A percentile compares a stretch with the other conserved stretches of the same genome.
These are phyloP conservation scores for Falco novaeseelandiae DNA, from an alignment of 2,797 vertebrate species.

Conservation along the genomic window DNA sequence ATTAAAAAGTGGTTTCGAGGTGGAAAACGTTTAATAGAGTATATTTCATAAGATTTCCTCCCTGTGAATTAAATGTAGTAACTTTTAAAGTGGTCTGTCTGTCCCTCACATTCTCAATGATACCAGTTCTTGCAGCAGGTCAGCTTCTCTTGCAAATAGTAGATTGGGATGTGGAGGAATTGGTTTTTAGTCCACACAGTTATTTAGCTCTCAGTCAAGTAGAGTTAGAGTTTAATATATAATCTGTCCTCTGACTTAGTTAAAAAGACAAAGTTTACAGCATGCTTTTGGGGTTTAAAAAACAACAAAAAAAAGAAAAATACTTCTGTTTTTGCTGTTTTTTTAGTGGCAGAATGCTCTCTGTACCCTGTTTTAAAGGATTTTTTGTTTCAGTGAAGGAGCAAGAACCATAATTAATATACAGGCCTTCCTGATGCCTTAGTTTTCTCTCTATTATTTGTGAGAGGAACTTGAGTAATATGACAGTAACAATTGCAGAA, in stretches of 20 bases:
- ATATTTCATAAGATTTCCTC: not conserved
- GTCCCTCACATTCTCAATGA: not conserved
- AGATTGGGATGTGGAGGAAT: not conserved
- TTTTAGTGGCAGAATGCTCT: not conserved
- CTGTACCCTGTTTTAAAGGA: not conserved
- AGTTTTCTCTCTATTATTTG: not conserved
- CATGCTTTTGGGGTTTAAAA: not conserved
- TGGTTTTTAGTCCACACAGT: not conserved
- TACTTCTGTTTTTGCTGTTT: not conserved
- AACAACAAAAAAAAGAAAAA: not conserved
- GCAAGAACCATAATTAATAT: not conserved
- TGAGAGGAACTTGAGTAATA: not conserved
- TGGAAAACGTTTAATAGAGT: not conserved
- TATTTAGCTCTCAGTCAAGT: not conserved
- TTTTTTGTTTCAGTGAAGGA: not conserved
- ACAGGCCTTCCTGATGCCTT: not conserved
- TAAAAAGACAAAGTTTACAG: not conserved
- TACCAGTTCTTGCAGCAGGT: not conserved
- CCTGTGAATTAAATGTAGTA: not conserved
- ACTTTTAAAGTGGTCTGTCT: not conserved
- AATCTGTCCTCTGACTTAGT: not conserved
- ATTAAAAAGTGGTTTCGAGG: not conserved
- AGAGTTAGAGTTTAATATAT: not conserved
- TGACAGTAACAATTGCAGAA: not conserved
- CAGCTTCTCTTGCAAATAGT: not conserved